Evolutionary conservation across 1,140 invertebrate genomes (phyloP).

Genomic region (Lithobius niger): DNA sequence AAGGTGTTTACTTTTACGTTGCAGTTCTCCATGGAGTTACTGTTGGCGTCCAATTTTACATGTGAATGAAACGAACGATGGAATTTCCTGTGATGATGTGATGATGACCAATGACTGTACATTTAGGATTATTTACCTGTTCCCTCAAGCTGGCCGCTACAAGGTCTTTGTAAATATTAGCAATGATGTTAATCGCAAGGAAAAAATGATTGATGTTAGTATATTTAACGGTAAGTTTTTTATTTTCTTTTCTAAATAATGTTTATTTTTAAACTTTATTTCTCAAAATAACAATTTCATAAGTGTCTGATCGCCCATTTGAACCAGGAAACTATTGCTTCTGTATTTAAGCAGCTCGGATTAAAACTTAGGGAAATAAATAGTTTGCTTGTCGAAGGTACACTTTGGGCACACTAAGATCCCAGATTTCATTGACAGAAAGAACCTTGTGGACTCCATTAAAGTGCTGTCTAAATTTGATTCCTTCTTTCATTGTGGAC

Average conservation of each 20-base stretch:
- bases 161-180: constrained; percentile 1
- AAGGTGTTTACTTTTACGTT: not conserved
- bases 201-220: not conserved
- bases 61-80: not conserved
- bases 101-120: constrained; percentile 3
- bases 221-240: constrained; percentile 7
- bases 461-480: too few species aligned
- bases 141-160: not conserved
- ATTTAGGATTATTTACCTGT: constrained; percentile 1
- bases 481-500: too few species aligned
- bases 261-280: too few species aligned
- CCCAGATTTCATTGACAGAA: too few species aligned
- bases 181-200: not conserved
- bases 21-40: constrained; percentile 1
- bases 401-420: too few species aligned
- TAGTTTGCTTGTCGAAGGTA: too few species aligned
- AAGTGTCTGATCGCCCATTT: too few species aligned
- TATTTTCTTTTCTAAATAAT: not conserved
- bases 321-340: too few species aligned
- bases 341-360: too few species aligned
- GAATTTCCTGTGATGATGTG: not conserved
- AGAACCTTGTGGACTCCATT: too few species aligned
- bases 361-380: too few species aligned
- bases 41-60: not conserved
- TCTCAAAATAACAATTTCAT: too few species aligned